These are phyloP conservation scores for Clistopyga incitator DNA, from an alignment of 2,888 invertebrate genomes.

Conservation along the genomic window DNA sequence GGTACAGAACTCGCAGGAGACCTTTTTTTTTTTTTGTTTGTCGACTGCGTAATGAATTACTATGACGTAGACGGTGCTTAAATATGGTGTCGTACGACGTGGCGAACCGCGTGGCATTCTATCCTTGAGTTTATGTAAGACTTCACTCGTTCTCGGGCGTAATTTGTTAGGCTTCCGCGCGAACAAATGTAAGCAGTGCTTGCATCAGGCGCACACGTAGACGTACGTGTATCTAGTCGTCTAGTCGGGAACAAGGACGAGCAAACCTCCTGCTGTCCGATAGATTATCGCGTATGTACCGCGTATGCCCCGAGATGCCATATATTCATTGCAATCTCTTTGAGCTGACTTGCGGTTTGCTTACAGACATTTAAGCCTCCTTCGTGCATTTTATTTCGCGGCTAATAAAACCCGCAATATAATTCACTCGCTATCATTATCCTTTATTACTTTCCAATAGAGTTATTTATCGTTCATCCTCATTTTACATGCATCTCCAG, in stretches of 20 bases:
- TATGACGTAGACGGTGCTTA: not conserved
- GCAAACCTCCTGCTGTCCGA: conserved; percentile 1
- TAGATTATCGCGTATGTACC: conserved; percentile 8
- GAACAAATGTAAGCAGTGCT: conserved; percentile 11
- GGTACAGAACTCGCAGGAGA: too few species aligned
- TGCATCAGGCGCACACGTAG: not conserved
- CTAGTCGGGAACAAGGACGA: conserved; percentile 13
- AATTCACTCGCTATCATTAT: not conserved
- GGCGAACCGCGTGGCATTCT: not conserved
- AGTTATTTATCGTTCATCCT: not conserved
- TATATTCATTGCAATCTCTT: conserved; percentile 1
- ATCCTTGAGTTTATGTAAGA: conserved; percentile 26
- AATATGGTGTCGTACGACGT: not conserved
- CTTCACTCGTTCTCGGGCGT: conserved; percentile 6
- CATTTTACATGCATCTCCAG: too few species aligned
- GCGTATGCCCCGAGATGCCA: not conserved
- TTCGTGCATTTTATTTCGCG: not conserved
- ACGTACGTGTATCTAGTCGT: not conserved
- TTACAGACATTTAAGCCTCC: not conserved
- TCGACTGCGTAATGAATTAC: not conserved
- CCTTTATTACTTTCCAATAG: not conserved
- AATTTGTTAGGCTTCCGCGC: conserved; percentile 25
- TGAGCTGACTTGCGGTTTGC: not conserved
- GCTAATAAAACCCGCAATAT: not conserved
- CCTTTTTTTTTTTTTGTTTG: not conserved